Percentiles rank a stretch among this genome's conserved stretches.
Conservation (phyloP, 1,140 invertebrate genomes). For the Dolichoris vasculosae region DNA sequence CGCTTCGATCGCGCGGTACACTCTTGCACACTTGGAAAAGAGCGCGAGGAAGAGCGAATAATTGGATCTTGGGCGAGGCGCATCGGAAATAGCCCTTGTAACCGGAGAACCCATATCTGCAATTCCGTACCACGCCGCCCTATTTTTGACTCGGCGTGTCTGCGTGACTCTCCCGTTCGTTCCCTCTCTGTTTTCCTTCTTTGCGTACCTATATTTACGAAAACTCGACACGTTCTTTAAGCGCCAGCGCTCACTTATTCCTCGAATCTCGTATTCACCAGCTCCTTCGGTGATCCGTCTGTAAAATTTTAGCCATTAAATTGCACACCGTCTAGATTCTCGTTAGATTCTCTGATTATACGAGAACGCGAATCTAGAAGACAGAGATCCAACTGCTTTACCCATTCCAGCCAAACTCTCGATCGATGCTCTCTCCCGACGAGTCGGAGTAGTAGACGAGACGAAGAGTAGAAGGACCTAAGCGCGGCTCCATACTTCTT, state of each 20-base stretch:
- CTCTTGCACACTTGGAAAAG: neutral
- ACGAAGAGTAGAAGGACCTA: constrained; percentile 58
- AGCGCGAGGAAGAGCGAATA: neutral
- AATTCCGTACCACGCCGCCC: constrained; percentile 52
- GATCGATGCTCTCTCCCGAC: neutral
- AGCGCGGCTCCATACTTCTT: constrained; percentile 94
- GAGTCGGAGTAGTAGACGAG: neutral
- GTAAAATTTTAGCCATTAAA: neutral
- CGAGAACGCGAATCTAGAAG: neutral
- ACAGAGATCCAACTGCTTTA: neutral
- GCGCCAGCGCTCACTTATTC: neutral
- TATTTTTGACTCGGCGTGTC: constrained; percentile 42
- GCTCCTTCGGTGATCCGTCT: neutral
- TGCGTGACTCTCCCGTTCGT: neutral
- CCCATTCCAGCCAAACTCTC: neutral
- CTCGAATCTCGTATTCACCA: neutral
- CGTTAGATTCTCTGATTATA: constrained; percentile 20
- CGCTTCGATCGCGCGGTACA: neutral
- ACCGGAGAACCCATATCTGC: constrained; percentile 72
- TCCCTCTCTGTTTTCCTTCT: neutral
- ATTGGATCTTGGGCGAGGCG: neutral
- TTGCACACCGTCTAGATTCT: neutral
- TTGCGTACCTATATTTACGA: neutral
- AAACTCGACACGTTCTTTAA: neutral
- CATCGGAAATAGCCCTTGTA: constrained; percentile 69